Evolutionary conservation across 2,888 invertebrate genomes (phyloP).

Genomic region (Aelia acuminata): DNA sequence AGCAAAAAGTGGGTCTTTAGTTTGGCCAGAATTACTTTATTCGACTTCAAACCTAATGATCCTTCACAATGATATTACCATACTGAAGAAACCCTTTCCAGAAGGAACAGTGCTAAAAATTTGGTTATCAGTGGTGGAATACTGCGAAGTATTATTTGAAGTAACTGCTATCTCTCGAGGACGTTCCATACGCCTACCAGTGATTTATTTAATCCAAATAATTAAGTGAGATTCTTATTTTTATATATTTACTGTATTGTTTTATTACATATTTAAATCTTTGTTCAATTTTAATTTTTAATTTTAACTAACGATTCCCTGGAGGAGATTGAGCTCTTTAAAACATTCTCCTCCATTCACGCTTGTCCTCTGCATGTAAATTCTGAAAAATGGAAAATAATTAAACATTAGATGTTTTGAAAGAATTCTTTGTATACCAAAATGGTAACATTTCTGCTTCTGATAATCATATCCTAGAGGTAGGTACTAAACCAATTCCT

Average conservation of each 20-base stretch:
- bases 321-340: too few relatives aligned
- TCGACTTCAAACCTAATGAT: neutral
- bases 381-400: too few relatives aligned
- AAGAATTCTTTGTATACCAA: too few relatives aligned
- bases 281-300: too few relatives aligned
- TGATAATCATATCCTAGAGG: too few relatives aligned
- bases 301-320: too few relatives aligned
- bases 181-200: neutral
- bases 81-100: constrained; percentile 2
- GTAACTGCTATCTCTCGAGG: neutral
- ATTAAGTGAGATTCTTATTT: constrained; percentile 20
- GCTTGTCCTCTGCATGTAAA: too few relatives aligned
- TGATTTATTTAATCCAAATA: constrained; percentile 17
- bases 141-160: constrained; percentile 35
- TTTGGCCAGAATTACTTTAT: constrained; percentile 9
- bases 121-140: constrained; percentile 6
- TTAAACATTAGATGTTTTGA: too few relatives aligned
- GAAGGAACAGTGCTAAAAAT: constrained; percentile 23
- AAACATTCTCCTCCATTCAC: too few relatives aligned
- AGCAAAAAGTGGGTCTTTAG: constrained; percentile 10
- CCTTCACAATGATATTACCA: neutral
- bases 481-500: too few relatives aligned
- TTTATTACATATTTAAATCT: neutral
- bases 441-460: too few relatives aligned
- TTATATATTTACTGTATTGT: neutral